Base-by-base conservation (phyloP, 2,888 invertebrate species). In the Pyrrhia umbra region DNA sequence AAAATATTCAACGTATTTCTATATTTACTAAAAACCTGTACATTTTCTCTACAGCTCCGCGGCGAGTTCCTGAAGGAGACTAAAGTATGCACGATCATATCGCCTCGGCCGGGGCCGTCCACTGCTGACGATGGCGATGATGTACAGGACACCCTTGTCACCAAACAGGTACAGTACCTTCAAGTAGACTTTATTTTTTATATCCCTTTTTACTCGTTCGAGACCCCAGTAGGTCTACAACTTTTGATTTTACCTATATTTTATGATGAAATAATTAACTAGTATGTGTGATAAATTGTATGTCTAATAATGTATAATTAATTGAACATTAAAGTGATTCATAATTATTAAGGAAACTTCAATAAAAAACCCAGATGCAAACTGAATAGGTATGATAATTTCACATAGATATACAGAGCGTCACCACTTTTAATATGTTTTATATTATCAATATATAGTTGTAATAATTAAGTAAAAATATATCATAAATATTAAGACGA, bases 11-110 rank as follows among this genome's bases (percentile, higher is more conserved):
- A n/a, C n/a, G n/a, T n/a, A 27, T 27, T 27, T 6, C 10, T 27
- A 0, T 27, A n/a, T n/a, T n/a, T n/a, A n/a, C n/a, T n/a, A 13
- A 0, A 0, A 47, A 16, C 15, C 0, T 47, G 10, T 51, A 21
- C 56, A 8, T 30, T 10, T 61, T 50, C 69, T 77, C 75, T 68
- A n/a, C 85, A 96, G 97, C 96, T 98, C 56, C 97, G 98, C 62
- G 98, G 98, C 25, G 98, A 98, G 79, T 98, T 98, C 89, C 95
- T 98, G 68, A 96, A 96, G 86, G 96, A 97, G 89, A 96, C 96
- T 63, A 96, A 96, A 73, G 96, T 96, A 65, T 95, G 96, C 75
- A 96, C 96, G 47, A 96, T 96, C 65, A 93, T 96, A 62, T 95
- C 95, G 23, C 88, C 94, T 49, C 85, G 95, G 2, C 88, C 93